Conservation (phyloP, 2,113 vertebrate species). For the Rhea americana region DNA sequence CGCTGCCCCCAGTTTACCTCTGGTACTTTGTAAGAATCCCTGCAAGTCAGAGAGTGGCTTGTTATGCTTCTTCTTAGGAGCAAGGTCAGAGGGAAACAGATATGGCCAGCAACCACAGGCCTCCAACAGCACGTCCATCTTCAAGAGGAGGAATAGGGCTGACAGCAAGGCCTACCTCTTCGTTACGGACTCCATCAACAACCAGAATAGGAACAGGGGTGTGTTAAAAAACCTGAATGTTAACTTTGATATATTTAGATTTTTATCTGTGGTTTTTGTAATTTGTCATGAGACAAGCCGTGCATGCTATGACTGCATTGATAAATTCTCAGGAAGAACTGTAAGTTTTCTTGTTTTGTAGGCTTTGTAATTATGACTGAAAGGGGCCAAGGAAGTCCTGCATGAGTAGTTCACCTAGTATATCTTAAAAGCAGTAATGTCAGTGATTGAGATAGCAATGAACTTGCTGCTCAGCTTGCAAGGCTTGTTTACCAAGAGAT, state of each 20-base stretch:
- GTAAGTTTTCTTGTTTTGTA: neutral
- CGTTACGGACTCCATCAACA: conserved; percentile 81
- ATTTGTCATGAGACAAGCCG: neutral
- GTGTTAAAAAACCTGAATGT: conserved; percentile 18
- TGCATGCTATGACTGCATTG: fast-evolving
- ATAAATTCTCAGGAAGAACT: neutral
- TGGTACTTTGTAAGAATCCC: neutral
- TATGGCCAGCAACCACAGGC: conserved; percentile 86
- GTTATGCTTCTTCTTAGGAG: conserved; percentile 28
- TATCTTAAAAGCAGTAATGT: neutral
- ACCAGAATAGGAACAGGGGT: conserved; percentile 85
- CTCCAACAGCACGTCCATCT: conserved; percentile 77
- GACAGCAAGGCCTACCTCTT: conserved; percentile 77
- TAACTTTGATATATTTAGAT: neutral
- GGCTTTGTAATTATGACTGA: neutral
- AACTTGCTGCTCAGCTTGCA: neutral
- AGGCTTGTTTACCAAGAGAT: neutral
- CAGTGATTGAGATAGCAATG: neutral
- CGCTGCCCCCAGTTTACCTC: neutral
- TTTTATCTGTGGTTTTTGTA: neutral
- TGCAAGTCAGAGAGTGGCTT: neutral
- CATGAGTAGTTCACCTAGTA: neutral
- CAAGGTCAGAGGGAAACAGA: neutral
- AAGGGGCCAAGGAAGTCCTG: neutral
- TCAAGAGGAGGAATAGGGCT: conserved; percentile 79